These are phyloP conservation scores for Lineus longissimus DNA, from an alignment of 1,140 invertebrate species.

Conservation along the genomic window DNA sequence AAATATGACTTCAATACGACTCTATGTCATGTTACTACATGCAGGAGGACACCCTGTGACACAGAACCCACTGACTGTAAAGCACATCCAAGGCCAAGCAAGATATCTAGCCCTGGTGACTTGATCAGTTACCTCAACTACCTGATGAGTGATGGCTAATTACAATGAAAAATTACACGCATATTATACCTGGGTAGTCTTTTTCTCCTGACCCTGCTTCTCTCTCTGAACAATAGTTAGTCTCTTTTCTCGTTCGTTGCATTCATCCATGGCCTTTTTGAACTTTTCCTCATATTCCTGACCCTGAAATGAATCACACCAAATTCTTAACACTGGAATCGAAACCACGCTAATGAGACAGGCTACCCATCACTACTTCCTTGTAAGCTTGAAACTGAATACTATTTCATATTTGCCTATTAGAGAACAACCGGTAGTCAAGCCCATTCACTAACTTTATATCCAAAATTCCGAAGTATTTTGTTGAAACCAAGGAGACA, in stretches of 20 bases:
- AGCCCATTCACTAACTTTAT: no score
- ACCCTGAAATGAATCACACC: conserved; percentile 34
- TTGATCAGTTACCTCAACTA: no score
- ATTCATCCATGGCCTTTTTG: conserved; percentile 47
- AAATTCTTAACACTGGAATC: not conserved
- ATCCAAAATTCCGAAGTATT: no score
- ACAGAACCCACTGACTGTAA: not conserved
- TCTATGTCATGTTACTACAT: not conserved
- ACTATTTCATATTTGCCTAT: no score
- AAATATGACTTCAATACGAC: not conserved
- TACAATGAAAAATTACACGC: not conserved
- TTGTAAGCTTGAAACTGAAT: no score
- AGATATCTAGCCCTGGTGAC: not conserved
- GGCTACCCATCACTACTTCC: no score
- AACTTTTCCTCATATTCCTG: conserved; percentile 48
- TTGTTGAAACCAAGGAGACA: no score
- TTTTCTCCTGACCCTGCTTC: conserved; percentile 66
- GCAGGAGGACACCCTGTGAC: not conserved
- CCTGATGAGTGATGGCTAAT: not conserved
- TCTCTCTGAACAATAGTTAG: conserved; percentile 57
- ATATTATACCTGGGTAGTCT: conserved; percentile 48
- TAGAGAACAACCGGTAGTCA: no score
- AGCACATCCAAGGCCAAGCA: no score
- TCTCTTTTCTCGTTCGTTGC: conserved; percentile 45
- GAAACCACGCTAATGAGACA: not conserved